Base-by-base conservation (phyloP, 1,140 invertebrate species). In the Nebria ingens region DNA sequence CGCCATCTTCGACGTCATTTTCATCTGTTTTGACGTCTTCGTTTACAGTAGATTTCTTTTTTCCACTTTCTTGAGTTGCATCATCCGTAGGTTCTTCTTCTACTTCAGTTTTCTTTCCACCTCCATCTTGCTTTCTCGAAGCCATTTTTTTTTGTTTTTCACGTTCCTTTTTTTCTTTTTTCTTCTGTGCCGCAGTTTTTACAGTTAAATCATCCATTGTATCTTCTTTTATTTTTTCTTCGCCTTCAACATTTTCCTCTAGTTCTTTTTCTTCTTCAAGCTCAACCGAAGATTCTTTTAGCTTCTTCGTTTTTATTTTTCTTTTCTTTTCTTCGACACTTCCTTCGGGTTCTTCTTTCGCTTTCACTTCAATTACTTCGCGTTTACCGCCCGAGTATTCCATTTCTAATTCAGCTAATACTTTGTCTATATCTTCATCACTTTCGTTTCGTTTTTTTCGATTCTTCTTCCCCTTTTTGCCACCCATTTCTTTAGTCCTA, bases 111-210 rank as follows among this genome's bases (percentile, higher is more conserved):
- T 62, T 59, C n/a, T n/a, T n/a, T n/a, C n/a, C n/a, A 19, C 50
- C 53, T 21, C 73, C 68, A 56, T 79, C 77, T 56, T 73, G 70
- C 50, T 83, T 84, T 58, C 82, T 85, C 34, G 75, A 73, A 49
- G 81, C 78, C 58, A 76, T 62, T 66, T 86, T 84, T 66, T 91
- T 89, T 52, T 79, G 75, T 61, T 88, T 91, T 64, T 91, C 85
- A 25, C 85, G 77, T 71, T 91, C 87, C 66, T 90, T 90, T 61
- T 91, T 91, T 61, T 91, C 87, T 65, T 89, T 90, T 61, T 89
- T 90, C 68, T 91, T 91, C 65, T 89, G 86, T 13, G 88, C 87
- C 17, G 88, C 86, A 19, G 85, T 83, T 73, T 91, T 91, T 19
- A 91, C 79, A 11, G 84, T 85, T 21, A 73, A 62, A 54, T 74